Conservation (phyloP, 2,113 vertebrate genomes). For the Halcyon malimbica region DNA sequence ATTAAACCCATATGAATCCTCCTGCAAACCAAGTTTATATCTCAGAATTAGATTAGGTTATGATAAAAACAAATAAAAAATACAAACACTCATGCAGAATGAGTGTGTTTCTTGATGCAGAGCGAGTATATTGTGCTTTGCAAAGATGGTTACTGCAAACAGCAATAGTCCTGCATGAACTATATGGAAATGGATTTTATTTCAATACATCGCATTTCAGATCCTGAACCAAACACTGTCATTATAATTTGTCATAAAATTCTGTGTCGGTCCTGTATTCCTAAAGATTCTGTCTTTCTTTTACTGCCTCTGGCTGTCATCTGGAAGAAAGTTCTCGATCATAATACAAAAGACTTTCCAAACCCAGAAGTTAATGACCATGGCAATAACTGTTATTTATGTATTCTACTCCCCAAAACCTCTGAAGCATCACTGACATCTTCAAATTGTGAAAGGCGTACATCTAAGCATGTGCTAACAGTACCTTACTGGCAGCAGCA, state of each 20-base stretch:
- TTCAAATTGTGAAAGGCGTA: constrained; percentile 1
- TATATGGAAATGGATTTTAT: neutral
- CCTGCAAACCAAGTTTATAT: neutral
- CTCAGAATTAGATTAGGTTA: neutral
- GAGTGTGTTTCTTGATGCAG: neutral
- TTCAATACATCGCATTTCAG: neutral
- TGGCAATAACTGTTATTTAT: neutral
- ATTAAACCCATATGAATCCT: neutral
- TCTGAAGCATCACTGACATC: constrained; percentile 1
- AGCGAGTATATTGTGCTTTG: neutral
- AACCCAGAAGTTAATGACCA: neutral
- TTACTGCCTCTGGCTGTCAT: neutral
- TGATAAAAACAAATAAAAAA: neutral
- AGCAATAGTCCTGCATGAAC: neutral
- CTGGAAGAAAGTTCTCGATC: neutral
- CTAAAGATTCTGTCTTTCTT: neutral
- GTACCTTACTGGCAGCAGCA: neutral
- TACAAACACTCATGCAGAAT: neutral
- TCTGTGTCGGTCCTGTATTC: neutral
- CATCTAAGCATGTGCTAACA: constrained; percentile 1
- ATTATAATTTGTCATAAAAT: constrained; percentile 18
- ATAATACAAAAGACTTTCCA: constrained; percentile 2
- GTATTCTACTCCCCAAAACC: constrained; percentile 15
- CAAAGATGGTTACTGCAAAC: neutral
- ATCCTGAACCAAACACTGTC: neutral